A percentile compares a stretch with the other conserved stretches of the same genome.
Conservation (phyloP, 35 echinoderm and acorn worm genomes). For the Patiria miniata region DNA sequence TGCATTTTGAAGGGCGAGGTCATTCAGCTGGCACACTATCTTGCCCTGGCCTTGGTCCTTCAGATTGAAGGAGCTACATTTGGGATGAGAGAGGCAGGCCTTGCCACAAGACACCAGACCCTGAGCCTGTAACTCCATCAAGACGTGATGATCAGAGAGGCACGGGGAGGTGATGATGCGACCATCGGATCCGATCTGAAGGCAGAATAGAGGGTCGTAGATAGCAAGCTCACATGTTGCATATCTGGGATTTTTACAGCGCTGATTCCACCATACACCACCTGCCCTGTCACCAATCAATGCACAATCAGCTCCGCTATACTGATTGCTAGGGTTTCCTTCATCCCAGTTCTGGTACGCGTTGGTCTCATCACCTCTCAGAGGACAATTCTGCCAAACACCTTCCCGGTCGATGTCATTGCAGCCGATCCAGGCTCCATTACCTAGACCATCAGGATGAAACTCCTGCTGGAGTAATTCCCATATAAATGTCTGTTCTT, state of each 20-base stretch:
- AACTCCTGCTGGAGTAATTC: background rate
- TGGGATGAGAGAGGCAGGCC: background rate
- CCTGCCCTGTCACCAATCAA: no score
- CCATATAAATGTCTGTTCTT: conserved; percentile 2
- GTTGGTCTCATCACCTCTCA: background rate
- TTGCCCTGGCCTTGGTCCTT: background rate
- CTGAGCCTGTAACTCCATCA: background rate
- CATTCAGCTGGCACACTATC: background rate
- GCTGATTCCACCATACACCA: no score
- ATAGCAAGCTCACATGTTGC: no score
- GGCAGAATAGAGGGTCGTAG: no score
- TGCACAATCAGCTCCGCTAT: no score
- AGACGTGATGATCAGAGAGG: background rate
- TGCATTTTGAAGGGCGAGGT: background rate
- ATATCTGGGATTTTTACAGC: no score
- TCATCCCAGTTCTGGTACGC: conserved; percentile 3
- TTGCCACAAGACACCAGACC: background rate
- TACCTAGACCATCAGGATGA: background rate
- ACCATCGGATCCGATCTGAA: background rate
- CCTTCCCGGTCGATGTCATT: background rate
- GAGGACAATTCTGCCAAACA: background rate
- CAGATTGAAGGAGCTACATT: conserved; percentile 6
- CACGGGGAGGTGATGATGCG: background rate
- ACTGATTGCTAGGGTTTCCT: background rate
- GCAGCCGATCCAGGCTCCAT: background rate